phyloP scores from a whole-genome alignment of 2,113 vertebrate genomes.

The Xenopus laevis region DNA sequence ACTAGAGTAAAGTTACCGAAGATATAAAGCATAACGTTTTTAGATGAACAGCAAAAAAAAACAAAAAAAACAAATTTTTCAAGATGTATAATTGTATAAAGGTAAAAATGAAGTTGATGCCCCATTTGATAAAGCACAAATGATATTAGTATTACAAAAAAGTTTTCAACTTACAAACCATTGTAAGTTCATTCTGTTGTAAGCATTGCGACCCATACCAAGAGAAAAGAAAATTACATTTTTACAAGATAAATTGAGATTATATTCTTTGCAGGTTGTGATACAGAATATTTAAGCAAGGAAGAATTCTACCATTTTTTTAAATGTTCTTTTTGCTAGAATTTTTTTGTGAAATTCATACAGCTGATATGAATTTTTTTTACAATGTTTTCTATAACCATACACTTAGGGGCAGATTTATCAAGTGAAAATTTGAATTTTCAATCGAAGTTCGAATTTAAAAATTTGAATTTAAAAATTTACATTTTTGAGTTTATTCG shows the following conservation, averaged over 20 bases:
- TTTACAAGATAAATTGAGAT: neutral
- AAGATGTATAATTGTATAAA: slow-evolving; percentile 31
- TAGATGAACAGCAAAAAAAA: neutral
- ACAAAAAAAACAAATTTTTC: slow-evolving; percentile 25
- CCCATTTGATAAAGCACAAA: slow-evolving; percentile 38
- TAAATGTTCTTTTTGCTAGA: too few relatives aligned
- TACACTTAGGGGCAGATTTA: too few relatives aligned
- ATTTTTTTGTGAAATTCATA: too few relatives aligned
- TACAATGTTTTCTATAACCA: too few relatives aligned
- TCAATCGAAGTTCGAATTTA: too few relatives aligned
- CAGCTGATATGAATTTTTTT: too few relatives aligned
- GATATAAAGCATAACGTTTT: neutral
- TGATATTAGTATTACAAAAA: slow-evolving; percentile 34
- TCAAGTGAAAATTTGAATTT: too few relatives aligned
- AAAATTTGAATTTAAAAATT: too few relatives aligned
- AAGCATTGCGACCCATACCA: neutral
- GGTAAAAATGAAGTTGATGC: slow-evolving; percentile 31
- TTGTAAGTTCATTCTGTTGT: slow-evolving; percentile 34
- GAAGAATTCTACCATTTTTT: too few relatives aligned
- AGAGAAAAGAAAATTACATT: slow-evolving; percentile 12
- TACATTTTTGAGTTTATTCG: too few relatives aligned
- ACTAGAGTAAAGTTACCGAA: neutral
- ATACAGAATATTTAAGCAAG: neutral
- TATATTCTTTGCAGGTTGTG: slow-evolving; percentile 23
- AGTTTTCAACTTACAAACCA: slow-evolving; percentile 32